Base-by-base conservation (phyloP, 2,888 invertebrate genomes). In the Cheilosia vernalis region DNA sequence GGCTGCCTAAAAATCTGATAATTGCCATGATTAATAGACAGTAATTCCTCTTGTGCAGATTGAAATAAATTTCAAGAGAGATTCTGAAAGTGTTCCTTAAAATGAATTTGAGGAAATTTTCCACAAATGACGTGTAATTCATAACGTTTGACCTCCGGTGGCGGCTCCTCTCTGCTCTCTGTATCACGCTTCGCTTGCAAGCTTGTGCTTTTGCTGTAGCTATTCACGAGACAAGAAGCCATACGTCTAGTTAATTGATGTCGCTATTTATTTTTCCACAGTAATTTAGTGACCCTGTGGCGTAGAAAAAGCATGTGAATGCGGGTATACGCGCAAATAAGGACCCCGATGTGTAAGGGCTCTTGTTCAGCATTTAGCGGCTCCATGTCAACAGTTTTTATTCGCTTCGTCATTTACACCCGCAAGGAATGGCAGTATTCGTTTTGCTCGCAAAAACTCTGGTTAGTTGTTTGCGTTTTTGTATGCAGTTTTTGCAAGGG, bases 1-100 rank as follows among this genome's bases (percentile, higher is more conserved):
- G 15, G 2, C 21, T 17, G 47, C 42, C 61, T 44, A 55, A 69
- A 69, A 69, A 74, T 74, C 76, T 69, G 74, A 74, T 81, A 74
- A 81, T 74, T 81, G 60, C 42, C 69, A 51, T 81, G 67, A 81
- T 67, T 61, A 76, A 81, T 81, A 10, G 42, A 49, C n/a, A 33
- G 51, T 30, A 33, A 63, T 81, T 63, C 49, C 33, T 81, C 69
- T 74, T 61, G 21, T 63, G 61, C 56, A 60, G 67, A 81, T 64
- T 63, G 69, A 69, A 74, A 67, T 67, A 55, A 67, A 47, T 74
- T 69, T 30, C 61, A 33, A 21, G 21, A 56, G 44, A 53, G 24
- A 37, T 37, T 37, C 17, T 3, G 51, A 79, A 66, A 74, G 61
- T 33, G 37, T 55, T 37, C 67, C 40, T 21, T 56, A 40, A 61